Evolutionary conservation across 2,888 invertebrate species (phyloP).

Genomic region (Magallana nippona): DNA sequence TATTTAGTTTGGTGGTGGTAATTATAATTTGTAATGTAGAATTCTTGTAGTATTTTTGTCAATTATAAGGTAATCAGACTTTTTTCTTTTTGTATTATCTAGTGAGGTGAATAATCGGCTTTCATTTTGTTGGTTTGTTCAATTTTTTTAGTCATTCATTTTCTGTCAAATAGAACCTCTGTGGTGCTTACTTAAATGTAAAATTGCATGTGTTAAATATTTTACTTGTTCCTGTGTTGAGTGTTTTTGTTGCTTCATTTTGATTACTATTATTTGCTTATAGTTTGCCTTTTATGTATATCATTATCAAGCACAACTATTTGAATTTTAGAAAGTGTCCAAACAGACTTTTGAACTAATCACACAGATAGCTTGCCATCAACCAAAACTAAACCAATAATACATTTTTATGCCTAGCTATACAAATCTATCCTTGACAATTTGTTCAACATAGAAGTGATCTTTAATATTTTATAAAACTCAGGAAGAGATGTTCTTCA

Average conservation of each 20-base stretch:
- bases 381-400: not conserved
- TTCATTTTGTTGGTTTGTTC: not conserved
- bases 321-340: no score
- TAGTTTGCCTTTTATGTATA: not conserved
- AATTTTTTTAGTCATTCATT: not conserved
- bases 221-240: no score
- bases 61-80: slow-evolving; percentile 2
- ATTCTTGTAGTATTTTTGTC: not conserved
- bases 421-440: not conserved
- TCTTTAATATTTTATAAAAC: not conserved
- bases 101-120: not conserved
- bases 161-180: no score
- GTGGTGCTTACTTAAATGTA: no score
- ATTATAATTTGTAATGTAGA: slow-evolving; percentile 1
- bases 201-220: no score
- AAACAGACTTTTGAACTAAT: no score
- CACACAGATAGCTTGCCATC: not conserved
- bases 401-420: not conserved
- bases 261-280: no score
- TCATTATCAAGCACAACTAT: not conserved
- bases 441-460: not conserved
- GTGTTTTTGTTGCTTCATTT: no score
- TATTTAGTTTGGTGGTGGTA: slow-evolving; percentile 2
- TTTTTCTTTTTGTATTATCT: not conserved
- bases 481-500: slow-evolving; percentile 31